Evolutionary conservation across 2,888 invertebrate genomes (phyloP), one percentile per base, ranked within the genome.

Genomic region (Seira ritae): DNA sequence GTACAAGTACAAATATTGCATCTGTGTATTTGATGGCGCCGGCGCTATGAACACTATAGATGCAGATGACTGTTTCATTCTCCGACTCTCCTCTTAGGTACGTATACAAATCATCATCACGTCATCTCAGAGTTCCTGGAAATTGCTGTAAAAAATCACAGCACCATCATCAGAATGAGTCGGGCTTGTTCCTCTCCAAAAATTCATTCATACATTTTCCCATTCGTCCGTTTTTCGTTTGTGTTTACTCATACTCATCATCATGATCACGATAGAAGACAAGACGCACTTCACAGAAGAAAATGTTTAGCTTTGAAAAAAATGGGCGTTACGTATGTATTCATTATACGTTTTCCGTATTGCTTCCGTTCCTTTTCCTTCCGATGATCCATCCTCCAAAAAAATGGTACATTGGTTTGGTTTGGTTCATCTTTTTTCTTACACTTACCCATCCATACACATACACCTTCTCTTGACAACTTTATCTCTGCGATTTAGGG

Each of bases 201-300:
- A 75, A 70, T 76, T 81, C 81, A 81, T 81, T 81, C 81, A 81
- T 81, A 75, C 66, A n/a, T 66, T 73, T 66, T 60, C 24, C 50
- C 50, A 15, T 50, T 50, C 42, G n/a, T n/a, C 42, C 42, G 12
- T 50, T 8, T 31, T 50, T n/a, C 50, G 31, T 31, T 31, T 20
- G 22, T 62, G 62, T 62, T 62, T 55, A 55, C 55, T 55, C 55
- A 55, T 31, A 2, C 2, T 31, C 31, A 31, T 31, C 31, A 31
- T 31, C 31, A 55, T 1, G 6, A 55, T 12, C 55, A n/a, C n/a
- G n/a, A n/a, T n/a, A n/a, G n/a, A n/a, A n/a, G 8, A 31, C 31
- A 31, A 31, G 31, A 31, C 31, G 8, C 31, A 31, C 31, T 31
- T 8, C 22, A 22, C 62, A 62, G 20, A 62, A 62, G 20, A 20